Evolutionary conservation across 2,113 vertebrate species (phyloP), one percentile per base, ranked within the genome.

Genomic region (Uropsilus gracilis): DNA sequence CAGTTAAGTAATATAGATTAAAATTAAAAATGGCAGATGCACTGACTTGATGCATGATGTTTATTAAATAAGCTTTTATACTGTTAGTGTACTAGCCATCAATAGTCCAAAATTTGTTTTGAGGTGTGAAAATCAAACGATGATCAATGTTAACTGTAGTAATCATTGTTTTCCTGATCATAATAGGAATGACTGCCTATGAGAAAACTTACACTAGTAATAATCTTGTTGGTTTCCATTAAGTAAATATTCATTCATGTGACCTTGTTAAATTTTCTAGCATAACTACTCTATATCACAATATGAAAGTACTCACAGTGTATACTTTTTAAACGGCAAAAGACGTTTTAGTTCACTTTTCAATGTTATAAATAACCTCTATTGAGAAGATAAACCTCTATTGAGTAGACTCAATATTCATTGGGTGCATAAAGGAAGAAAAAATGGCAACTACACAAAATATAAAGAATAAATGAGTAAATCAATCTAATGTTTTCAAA

Each of bases 11-110:
- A 98, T 97, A 98, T 93, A 97, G 98, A 98, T 98, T 97, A 97
- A 98, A 98, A 98, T 98, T 97, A 96, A 98, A 98, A 98, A 98
- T 96, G 98, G 98, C 98, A 98, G 96, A 97, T 97, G 96, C 97
- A 94, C 93, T 98, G 97, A 96, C 88, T 98, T 97, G 95, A 97
- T 98, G 97, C 98, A 97, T 97, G 98, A 98, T 97, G 97, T 96
- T 92, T 97, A 98, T 97, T 98, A 98, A 98, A 97, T 97, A 97
- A 98, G 96, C 91, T 96, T 97, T 98, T 97, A 97, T 97, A 98
- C 94, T 94, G 97, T 97, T 96, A 98, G 96, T 88, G 71, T 96
- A 96, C 98, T 98, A 98, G 98, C 97, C 96, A 97, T 97, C 97
- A 93, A 97, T 73, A 77, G 61, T 73, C 94, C 90, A 37, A 85